Evolutionary conservation across 2,797 vertebrate species (phyloP), one percentile per base, ranked within the genome.

Genomic region (Aeoliscus strigatus): DNA sequence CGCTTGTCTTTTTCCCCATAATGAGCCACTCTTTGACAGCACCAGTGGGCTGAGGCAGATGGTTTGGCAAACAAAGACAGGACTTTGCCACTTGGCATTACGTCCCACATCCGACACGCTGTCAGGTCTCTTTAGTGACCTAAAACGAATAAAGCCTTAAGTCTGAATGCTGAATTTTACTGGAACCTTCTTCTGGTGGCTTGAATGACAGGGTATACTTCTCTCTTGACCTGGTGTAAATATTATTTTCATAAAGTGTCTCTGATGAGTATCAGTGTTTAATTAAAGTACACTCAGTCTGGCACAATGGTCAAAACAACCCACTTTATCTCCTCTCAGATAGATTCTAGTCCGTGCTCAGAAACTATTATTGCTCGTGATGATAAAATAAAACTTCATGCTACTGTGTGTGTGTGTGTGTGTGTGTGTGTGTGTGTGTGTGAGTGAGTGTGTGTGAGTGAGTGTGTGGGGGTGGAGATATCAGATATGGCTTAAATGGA

Each of bases 401-500:
- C 33, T 51, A 43, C 11, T 31, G 32, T 37, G 43, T 48, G 53
- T 44, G 50, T 24, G 28, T 25, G 52, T 39, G 49, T 27, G 40
- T 41, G 30, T 36, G 27, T 21, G 39, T 32, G 39, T 28, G 32
- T 45, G 54, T 26, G 56, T 13, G 48, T 27, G 35, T 26, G 46
- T 14, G 35, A 3, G 41, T n/a, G n/a, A n/a, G n/a, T n/a, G n/a
- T n/a, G 33, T 46, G 31, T 38, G 32, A 8, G 23, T 14, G 35
- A 0, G 25, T 8, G 58, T 2, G 58, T 39, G n/a, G n/a, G 60
- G 32, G 46, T 36, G 34, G 46, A 60, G 71, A 79, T 68, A 65
- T 42, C 57, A 78, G 67, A 76, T 73, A 74, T 14, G 23, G 53
- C 42, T 62, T 40, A 66, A 71, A 72, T 70, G 62, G 72, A 80